phyloP scores from a whole-genome alignment of 2,888 invertebrate genomes.

The Chrysina gloriosa region DNA sequence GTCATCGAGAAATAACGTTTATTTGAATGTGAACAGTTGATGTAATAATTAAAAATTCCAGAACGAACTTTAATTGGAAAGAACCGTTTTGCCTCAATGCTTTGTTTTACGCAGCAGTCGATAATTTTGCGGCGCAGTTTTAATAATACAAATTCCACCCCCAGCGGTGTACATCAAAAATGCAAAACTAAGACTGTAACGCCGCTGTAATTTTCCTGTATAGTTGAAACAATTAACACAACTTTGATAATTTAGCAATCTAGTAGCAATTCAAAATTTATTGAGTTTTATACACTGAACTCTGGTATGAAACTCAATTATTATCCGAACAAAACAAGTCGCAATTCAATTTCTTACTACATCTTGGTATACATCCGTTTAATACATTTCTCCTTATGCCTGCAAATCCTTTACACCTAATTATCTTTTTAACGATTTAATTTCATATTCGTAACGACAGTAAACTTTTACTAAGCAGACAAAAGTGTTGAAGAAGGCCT shows the following conservation, averaged over 20 bases:
- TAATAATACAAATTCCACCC: slow-evolving; percentile 1
- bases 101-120: background rate
- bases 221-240: slow-evolving; percentile 22
- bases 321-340: background rate
- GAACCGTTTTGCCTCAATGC: background rate
- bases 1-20: background rate
- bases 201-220: background rate
- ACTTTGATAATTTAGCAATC: background rate
- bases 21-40: background rate
- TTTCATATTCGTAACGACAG: no score
- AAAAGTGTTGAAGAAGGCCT: no score
- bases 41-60: slow-evolving; percentile 20
- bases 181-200: background rate
- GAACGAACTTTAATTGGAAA: slow-evolving; percentile 12
- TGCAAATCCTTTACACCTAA: no score
- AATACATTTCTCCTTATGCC: no score
- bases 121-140: slow-evolving; percentile 17
- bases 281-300: background rate
- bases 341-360: no score
- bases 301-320: slow-evolving; percentile 14
- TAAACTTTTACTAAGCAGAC: no score
- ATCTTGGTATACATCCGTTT: no score
- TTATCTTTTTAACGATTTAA: no score
- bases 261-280: slow-evolving; percentile 15
- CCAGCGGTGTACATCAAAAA: slow-evolving; percentile 1